These are phyloP conservation scores for Hoplodrina ambigua DNA, from an alignment of 2,888 invertebrate genomes.

Conservation along the genomic window DNA sequence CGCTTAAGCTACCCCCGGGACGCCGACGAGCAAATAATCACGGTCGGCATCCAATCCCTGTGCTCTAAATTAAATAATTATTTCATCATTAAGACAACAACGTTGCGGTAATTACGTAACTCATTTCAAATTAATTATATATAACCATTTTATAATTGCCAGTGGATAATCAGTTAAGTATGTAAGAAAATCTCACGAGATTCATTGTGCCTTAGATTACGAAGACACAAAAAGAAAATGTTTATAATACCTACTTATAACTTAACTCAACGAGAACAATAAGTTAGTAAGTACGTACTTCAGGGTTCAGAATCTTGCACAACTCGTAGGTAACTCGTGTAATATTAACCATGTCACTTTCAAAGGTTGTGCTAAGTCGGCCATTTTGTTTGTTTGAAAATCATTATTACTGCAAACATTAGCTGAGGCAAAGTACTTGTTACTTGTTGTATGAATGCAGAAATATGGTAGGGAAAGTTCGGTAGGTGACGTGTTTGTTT, in stretches of 20 bases:
- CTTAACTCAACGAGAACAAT: conserved; percentile 15
- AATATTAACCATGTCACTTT: conserved; percentile 44
- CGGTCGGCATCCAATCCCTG: conserved; percentile 5
- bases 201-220: conserved; percentile 54
- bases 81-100: conserved; percentile 52
- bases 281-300: conserved; percentile 22
- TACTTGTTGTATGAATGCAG: conserved; percentile 11
- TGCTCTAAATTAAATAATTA: conserved; percentile 55
- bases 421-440: conserved; percentile 21
- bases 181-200: conserved; percentile 56
- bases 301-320: conserved; percentile 18
- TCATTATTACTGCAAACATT: conserved; percentile 51
- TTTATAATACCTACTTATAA: conserved; percentile 21
- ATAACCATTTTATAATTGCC: conserved; percentile 48
- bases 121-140: conserved; percentile 55
- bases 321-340: conserved; percentile 29
- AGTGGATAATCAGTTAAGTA: conserved; percentile 41
- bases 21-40: conserved; percentile 40
- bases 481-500: not conserved
- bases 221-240: conserved; percentile 43
- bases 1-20: conserved; percentile 35
- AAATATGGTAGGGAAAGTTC: not conserved
- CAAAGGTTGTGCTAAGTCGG: conserved; percentile 31
- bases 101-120: conserved; percentile 41
- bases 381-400: conserved; percentile 54